Base-by-base conservation (phyloP, 2,113 vertebrate species). In the Nesospiza acunhae region DNA sequence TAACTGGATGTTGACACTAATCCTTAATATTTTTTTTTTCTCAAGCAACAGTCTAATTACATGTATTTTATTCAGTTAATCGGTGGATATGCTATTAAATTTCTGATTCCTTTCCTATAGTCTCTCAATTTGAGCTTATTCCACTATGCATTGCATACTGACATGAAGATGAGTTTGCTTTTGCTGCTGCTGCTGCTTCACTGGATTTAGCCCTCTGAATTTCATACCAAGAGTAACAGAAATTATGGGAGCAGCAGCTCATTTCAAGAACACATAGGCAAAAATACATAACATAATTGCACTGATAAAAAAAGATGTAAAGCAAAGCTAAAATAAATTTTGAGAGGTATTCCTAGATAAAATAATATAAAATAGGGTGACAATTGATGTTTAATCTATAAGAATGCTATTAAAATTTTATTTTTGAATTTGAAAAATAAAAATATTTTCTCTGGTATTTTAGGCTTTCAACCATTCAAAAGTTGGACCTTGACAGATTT, bases 41-140 rank as follows among this genome's bases (percentile, higher is more conserved):
- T 76, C 85, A 47, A 42, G 70, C 52, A 92, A 52, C 37, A 78
- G 42, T 87, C 53, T 74, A 67, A 97, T 96, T 94, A 64, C 37
- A 86, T 81, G 26, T 35, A 76, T 96, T 96, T 96, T 93, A 79
- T 95, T 96, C 91, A 90, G 67, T 67, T 96, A 89, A 92, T 92
- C 80, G 64, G 46, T 78, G 91, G 73, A 81, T 88, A 93, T 96
- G 35, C 68, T 80, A 44, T 95, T 96, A 92, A 53, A 80, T 90
- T 79, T 89, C 89, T 66, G 80, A 88, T 95, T 97, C 35, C 28
- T 56, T 78, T 87, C 28, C 80, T 92, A 87, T 35, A 89, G 84
- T 82, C 49, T 76, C 56, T 77, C 69, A 96, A 91, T 79, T 94
- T 77, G 24, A 93, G 42, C 31, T 93, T 97, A 80, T 80, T 64